phyloP scores from a whole-genome alignment of 2,113 vertebrate genomes.

The Rhabdomys dilectus region DNA sequence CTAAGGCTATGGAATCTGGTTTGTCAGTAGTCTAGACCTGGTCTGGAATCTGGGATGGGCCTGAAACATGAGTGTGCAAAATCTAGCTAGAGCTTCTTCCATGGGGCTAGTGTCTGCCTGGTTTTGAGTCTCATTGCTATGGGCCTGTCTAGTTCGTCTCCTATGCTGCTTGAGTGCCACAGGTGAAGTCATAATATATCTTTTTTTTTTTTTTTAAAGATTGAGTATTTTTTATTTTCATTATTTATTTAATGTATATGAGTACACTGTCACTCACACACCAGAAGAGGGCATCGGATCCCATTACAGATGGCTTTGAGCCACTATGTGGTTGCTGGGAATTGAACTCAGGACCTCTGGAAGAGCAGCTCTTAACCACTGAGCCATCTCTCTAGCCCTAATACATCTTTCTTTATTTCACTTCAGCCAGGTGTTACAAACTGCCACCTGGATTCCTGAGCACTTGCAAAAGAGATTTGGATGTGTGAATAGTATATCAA shows the following conservation, averaged over 20 bases:
- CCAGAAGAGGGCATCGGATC: too few species aligned
- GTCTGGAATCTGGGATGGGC: not conserved
- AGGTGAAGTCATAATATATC: not conserved
- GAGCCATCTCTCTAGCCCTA: too few species aligned
- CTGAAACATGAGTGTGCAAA: not conserved
- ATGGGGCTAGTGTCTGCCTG: not conserved
- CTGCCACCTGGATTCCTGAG: not conserved
- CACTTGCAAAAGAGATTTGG: not conserved
- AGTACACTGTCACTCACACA: too few species aligned
- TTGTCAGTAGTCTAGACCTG: not conserved
- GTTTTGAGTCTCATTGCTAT: not conserved
- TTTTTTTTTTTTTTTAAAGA: too few species aligned
- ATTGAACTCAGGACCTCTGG: too few species aligned
- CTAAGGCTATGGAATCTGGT: not conserved
- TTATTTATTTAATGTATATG: too few species aligned
- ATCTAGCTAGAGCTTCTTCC: not conserved
- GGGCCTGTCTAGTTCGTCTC: not conserved
- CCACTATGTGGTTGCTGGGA: too few species aligned
- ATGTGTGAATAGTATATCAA: not conserved
- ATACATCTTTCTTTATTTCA: not conserved
- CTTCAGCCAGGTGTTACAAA: not conserved
- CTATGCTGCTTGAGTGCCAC: not conserved
- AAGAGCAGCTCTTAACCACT: too few species aligned
- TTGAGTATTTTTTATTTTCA: too few species aligned
- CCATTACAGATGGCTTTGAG: too few species aligned